Evolutionary conservation across 2,113 vertebrate genomes (phyloP).

Genomic region (Marmota monax): DNA sequence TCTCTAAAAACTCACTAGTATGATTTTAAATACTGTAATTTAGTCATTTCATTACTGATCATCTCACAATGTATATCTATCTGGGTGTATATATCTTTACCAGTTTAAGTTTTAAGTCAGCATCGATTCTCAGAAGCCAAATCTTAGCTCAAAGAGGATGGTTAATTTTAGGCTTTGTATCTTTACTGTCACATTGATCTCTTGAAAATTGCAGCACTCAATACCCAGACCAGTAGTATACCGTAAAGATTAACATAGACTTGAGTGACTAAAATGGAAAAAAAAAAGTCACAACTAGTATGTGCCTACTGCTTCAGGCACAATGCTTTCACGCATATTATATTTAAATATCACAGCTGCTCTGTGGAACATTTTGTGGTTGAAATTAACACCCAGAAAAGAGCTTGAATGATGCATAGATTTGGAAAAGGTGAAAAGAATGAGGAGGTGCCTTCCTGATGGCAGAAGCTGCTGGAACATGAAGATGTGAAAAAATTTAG

Average conservation of each 20-base stretch:
- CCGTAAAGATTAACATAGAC: background rate
- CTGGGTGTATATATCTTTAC: slow-evolving; percentile 20
- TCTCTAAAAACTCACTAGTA: background rate
- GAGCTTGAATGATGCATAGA: slow-evolving; percentile 30
- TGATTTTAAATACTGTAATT: background rate
- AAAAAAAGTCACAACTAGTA: slow-evolving; percentile 56
- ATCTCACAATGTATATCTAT: background rate
- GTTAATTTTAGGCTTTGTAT: background rate
- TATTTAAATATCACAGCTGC: slow-evolving; percentile 74
- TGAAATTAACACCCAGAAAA: slow-evolving; percentile 45
- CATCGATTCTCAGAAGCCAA: slow-evolving; percentile 29
- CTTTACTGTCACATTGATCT: slow-evolving; percentile 39
- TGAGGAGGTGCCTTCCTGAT: slow-evolving; percentile 65
- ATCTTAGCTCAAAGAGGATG: slow-evolving; percentile 47
- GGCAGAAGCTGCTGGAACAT: slow-evolving; percentile 36
- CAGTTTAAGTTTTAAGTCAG: background rate
- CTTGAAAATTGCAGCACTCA: slow-evolving; percentile 52
- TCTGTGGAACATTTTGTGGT: slow-evolving; percentile 75
- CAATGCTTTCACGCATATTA: slow-evolving; percentile 65
- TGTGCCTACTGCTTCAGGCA: background rate
- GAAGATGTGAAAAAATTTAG: background rate
- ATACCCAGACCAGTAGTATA: background rate
- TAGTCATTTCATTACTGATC: slow-evolving; percentile 19
- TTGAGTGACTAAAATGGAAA: slow-evolving; percentile 75
- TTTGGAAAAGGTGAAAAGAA: slow-evolving; percentile 68